A percentile compares a stretch with the other conserved stretches of the same genome.
Conservation (phyloP, 2,113 vertebrate genomes). For the Sprattus sprattus region DNA sequence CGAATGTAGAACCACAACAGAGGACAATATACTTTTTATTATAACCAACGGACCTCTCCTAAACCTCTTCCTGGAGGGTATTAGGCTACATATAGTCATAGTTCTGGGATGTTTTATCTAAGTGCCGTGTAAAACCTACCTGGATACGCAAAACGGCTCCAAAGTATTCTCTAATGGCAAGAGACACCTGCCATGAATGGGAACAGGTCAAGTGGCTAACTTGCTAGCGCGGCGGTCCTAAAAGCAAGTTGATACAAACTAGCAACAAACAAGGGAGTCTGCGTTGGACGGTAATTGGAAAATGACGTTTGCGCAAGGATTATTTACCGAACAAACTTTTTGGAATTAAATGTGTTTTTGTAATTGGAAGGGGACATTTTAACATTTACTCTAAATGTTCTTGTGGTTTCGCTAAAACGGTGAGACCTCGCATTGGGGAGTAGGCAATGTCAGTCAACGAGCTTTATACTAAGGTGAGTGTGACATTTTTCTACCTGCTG, state of each 20-base stretch:
- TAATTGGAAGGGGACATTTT: constrained; percentile 15
- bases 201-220: constrained; percentile 25
- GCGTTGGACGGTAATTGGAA: background rate
- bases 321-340: constrained; percentile 32
- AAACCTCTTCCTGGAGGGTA: background rate
- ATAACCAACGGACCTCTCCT: background rate
- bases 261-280: background rate
- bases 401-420: constrained; percentile 24
- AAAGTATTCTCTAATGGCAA: constrained; percentile 4
- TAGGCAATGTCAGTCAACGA: constrained; percentile 71
- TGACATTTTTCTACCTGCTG: background rate
- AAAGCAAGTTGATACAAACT: background rate
- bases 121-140: background rate
- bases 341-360: constrained; percentile 22
- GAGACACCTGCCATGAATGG: constrained; percentile 46
- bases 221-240: constrained; percentile 3
- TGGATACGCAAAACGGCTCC: constrained; percentile 5
- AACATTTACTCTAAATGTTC: constrained; percentile 25
- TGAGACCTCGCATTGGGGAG: constrained; percentile 26
- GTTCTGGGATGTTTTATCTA: background rate
- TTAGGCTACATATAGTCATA: background rate
- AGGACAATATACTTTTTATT: background rate
- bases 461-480: constrained; percentile 73
- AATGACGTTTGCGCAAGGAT: constrained; percentile 27
- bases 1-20: background rate